These are phyloP conservation scores for Ennomos quercinarius DNA, from an alignment of 2,888 invertebrate genomes.

Conservation along the genomic window DNA sequence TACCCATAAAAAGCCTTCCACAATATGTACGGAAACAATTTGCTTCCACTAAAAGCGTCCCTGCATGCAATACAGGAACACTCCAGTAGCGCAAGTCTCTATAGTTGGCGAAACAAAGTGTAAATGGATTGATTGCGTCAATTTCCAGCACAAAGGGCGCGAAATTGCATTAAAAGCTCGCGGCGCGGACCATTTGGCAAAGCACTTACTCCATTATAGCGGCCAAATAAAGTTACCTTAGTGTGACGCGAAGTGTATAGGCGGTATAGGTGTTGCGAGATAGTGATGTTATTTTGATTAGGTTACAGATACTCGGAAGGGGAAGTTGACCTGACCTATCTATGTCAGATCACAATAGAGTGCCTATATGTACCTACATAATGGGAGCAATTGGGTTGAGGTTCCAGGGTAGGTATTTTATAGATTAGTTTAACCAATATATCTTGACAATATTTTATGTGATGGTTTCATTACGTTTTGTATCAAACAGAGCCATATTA, in stretches of 20 bases:
- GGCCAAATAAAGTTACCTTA: conserved; percentile 81
- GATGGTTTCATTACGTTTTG: too few species aligned
- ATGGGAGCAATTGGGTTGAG: too few species aligned
- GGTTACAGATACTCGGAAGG: conserved; percentile 18
- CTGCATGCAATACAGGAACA: conserved; percentile 51
- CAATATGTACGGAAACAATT: conserved; percentile 58
- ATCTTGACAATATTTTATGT: too few species aligned
- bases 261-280: conserved; percentile 32
- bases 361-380: too few species aligned
- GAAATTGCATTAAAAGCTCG: conserved; percentile 85
- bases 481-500: too few species aligned
- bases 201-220: conserved; percentile 83
- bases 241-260: conserved; percentile 64
- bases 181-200: conserved; percentile 80
- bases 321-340: conserved; percentile 12
- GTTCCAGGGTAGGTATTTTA: too few species aligned
- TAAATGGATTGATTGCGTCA: conserved; percentile 86
- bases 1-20: conserved; percentile 23
- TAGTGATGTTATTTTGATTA: conserved; percentile 42
- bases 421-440: too few species aligned
- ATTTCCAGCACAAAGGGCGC: conserved; percentile 82
- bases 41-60: conserved; percentile 64
- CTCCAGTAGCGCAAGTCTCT: conserved; percentile 49
- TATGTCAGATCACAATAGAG: neutral
- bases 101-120: conserved; percentile 84